Conservation (phyloP, 2,797 vertebrate genomes). For the Cetoscarus ocellatus region DNA sequence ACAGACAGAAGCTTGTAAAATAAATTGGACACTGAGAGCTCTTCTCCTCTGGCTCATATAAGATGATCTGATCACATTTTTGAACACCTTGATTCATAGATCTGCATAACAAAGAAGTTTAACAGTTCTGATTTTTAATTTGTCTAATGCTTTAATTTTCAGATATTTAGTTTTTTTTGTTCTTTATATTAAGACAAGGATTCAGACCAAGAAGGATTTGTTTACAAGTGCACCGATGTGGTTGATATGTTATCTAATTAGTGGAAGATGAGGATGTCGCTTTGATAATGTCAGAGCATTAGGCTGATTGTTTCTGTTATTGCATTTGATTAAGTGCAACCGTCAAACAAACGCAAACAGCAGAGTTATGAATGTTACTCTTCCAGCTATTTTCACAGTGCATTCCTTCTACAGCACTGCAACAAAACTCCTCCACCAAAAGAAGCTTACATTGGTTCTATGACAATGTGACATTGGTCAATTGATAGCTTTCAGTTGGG, state of each 20-base stretch:
- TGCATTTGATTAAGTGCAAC: slow-evolving; percentile 17
- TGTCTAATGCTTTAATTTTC: neutral
- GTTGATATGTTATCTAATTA: slow-evolving; percentile 30
- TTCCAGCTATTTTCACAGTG: too few relatives aligned
- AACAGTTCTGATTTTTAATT: neutral
- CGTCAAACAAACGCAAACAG: slow-evolving; percentile 13
- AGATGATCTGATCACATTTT: slow-evolving; percentile 9
- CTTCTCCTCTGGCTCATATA: neutral
- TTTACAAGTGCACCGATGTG: slow-evolving; percentile 22
- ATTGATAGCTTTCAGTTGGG: too few relatives aligned
- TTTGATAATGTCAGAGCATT: slow-evolving; percentile 17
- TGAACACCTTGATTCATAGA: slow-evolving; percentile 8
- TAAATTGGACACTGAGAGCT: neutral
- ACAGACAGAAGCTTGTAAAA: neutral
- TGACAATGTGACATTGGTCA: too few relatives aligned
- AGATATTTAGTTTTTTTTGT: neutral
- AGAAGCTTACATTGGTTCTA: too few relatives aligned
- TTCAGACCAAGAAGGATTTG: slow-evolving; percentile 6
- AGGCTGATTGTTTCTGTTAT: slow-evolving; percentile 8
- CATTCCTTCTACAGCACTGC: neutral
- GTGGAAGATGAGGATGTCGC: slow-evolving; percentile 7
- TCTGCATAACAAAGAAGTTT: slow-evolving; percentile 1
- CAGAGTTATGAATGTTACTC: slow-evolving; percentile 16
- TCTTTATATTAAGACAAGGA: slow-evolving; percentile 7
- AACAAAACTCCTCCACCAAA: too few relatives aligned